A percentile compares a stretch with the other conserved stretches of the same genome.
phyloP scores from a whole-genome alignment of 2,113 vertebrate species.

The Sarotherodon lohbergeri region DNA sequence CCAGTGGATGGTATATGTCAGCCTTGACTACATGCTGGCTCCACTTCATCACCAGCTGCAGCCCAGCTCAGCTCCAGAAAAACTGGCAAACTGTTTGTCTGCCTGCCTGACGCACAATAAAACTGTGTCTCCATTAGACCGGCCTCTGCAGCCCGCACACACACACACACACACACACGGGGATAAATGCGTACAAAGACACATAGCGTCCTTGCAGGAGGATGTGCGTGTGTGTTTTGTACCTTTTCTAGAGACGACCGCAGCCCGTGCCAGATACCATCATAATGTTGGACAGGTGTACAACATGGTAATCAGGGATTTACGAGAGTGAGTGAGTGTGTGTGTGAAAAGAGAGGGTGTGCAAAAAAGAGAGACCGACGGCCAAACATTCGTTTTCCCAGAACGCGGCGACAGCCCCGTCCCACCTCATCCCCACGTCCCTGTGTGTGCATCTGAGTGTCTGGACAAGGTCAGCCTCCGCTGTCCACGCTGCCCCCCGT shows the following conservation, averaged over 20 bases:
- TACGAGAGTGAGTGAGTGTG: constrained; percentile 12
- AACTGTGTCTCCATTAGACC: constrained; percentile 67
- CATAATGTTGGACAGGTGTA: constrained; percentile 69
- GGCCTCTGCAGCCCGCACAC: constrained; percentile 37
- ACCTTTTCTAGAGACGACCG: constrained; percentile 47
- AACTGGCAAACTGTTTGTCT: constrained; percentile 68
- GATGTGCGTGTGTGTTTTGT: constrained; percentile 13
- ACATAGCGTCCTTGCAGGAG: not conserved
- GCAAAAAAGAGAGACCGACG: not conserved
- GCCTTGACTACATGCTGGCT: constrained; percentile 70
- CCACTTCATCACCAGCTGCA: constrained; percentile 73
- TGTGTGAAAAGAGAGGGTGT: not conserved
- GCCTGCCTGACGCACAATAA: constrained; percentile 64
- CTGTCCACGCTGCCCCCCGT: constrained; percentile 6
- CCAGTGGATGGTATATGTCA: constrained; percentile 70
- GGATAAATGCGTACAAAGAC: not conserved
- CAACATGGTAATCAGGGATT: constrained; percentile 68
- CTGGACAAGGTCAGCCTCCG: constrained; percentile 34
- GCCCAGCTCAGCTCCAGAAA: constrained; percentile 66
- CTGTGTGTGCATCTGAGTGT: not conserved
- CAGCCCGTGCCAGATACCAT: constrained; percentile 61
- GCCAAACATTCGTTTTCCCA: not conserved
- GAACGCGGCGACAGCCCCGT: not conserved
- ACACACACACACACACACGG: not conserved
- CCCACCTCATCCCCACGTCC: not conserved